These are phyloP conservation scores for Morus bassanus DNA, from an alignment of 2,797 vertebrate genomes.

Conservation along the genomic window DNA sequence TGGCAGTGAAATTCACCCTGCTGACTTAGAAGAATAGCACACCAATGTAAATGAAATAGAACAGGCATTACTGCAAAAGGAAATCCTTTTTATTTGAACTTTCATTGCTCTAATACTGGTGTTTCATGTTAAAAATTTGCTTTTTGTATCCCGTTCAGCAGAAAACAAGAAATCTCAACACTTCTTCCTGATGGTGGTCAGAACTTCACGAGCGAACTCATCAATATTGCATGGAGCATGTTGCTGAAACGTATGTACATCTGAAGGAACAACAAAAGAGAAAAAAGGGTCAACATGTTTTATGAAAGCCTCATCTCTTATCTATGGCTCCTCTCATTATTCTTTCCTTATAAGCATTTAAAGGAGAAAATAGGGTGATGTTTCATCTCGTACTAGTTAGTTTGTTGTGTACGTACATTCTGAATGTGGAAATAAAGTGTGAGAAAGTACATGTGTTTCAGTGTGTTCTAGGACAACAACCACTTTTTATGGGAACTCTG, in stretches of 20 bases:
- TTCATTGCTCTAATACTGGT: background rate
- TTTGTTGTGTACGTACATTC: background rate
- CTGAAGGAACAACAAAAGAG: background rate
- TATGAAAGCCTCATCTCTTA: background rate
- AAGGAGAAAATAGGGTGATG: background rate
- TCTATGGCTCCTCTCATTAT: background rate
- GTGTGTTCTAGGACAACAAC: background rate
- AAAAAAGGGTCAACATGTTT: background rate
- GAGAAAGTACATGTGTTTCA: background rate
- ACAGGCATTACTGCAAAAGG: background rate
- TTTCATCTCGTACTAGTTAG: background rate
- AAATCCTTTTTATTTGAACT: background rate
- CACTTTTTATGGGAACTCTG: background rate
- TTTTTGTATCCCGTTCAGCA: background rate
- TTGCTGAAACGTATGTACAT: accelerated
- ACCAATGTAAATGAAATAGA: background rate
- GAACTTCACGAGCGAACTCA: background rate
- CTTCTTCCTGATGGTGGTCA: background rate
- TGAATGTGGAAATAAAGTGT: accelerated
- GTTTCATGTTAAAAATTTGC: background rate
- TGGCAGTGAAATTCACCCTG: background rate
- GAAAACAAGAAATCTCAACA: background rate
- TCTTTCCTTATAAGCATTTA: background rate
- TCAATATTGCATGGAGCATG: background rate
- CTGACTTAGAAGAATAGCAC: background rate